phyloP scores from a whole-genome alignment of 1,140 invertebrate genomes.

The Coptotermes formosanus region DNA sequence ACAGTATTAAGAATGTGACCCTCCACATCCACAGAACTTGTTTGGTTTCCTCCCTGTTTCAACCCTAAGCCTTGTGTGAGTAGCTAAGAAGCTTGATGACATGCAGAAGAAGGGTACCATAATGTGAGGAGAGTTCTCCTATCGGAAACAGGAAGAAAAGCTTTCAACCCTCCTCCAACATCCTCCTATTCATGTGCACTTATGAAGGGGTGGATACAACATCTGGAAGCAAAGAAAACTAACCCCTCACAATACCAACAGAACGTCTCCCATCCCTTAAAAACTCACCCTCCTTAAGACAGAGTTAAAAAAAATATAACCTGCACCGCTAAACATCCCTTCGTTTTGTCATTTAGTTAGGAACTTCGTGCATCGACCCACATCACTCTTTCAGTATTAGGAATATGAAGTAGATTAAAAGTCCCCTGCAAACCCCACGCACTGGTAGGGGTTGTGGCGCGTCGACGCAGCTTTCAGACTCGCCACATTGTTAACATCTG shows the following conservation, averaged over 20 bases:
- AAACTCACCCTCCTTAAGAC: conserved; percentile 15
- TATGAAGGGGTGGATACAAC: conserved; percentile 9
- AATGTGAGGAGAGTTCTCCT: not conserved
- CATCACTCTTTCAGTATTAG: not conserved
- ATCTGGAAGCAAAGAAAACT: conserved; percentile 12
- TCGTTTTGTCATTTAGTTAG: conserved; percentile 12
- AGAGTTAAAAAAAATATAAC: not conserved
- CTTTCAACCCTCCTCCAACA: not conserved
- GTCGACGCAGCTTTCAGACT: too few species aligned
- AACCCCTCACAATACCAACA: not conserved
- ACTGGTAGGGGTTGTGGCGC: not conserved
- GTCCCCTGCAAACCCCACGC: not conserved
- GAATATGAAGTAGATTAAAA: conserved; percentile 15
- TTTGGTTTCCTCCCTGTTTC: not conserved
- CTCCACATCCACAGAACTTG: not conserved
- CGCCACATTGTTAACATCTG: not conserved
- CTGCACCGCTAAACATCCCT: not conserved
- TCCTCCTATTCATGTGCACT: conserved; percentile 15
- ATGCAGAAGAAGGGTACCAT: not conserved
- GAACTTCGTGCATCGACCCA: not conserved
- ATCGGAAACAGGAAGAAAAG: conserved; percentile 4
- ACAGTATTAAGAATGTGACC: not conserved
- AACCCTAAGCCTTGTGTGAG: not conserved
- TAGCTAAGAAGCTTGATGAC: not conserved
- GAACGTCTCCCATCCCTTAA: not conserved